Evolutionary conservation across 2,888 invertebrate genomes (phyloP).

Genomic region (Apeira syringaria): DNA sequence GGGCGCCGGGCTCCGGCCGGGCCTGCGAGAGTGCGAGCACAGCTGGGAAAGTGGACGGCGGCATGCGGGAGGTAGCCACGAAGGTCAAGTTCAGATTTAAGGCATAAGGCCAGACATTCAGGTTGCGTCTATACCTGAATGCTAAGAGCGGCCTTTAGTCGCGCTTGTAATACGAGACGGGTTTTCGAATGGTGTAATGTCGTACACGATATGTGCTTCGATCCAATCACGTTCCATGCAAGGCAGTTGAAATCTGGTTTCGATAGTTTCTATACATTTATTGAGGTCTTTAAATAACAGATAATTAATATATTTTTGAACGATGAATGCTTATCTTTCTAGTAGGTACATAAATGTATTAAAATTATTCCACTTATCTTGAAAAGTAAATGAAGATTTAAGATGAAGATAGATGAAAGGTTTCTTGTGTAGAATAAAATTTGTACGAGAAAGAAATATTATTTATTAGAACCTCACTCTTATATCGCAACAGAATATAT

Average conservation of each 20-base stretch:
- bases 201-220: background rate
- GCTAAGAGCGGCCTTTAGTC: conserved; percentile 32
- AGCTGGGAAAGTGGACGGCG: conserved; percentile 54
- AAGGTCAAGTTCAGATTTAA: conserved; percentile 71
- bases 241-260: background rate
- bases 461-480: no score
- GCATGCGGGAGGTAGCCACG: conserved; percentile 48
- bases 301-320: no score
- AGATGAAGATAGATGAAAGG: no score
- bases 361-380: no score
- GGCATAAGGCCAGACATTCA: conserved; percentile 39
- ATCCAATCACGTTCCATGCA: background rate
- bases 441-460: no score
- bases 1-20: no score
- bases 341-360: no score
- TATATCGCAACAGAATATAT: no score
- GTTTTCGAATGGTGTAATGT: conserved; percentile 11
- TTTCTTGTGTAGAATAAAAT: no score
- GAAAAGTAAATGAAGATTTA: no score
- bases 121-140: conserved; percentile 32
- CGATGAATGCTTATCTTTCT: no score
- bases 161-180: conserved; percentile 29
- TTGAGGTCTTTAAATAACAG: background rate
- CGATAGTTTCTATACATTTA: background rate
- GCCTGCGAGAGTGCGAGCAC: conserved; percentile 34